Percentiles rank a stretch among this genome's conserved stretches.
These are phyloP conservation scores for Crepidodera aurea DNA, from an alignment of 2,888 invertebrate genomes.

Conservation along the genomic window DNA sequence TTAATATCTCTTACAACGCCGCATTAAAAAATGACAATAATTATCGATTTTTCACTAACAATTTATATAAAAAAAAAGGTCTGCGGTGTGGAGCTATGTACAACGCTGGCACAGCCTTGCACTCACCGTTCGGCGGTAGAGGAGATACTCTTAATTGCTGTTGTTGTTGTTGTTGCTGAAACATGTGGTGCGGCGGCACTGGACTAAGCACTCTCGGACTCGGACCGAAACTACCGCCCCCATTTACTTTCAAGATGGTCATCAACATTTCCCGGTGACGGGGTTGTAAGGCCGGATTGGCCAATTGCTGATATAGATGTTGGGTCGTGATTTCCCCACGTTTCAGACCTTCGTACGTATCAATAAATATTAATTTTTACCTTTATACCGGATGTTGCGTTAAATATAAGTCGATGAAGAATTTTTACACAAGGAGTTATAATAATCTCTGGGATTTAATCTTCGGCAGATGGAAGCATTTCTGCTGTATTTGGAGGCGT, in stretches of 20 bases:
- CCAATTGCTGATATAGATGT: slow-evolving; percentile 78
- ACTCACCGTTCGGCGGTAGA: slow-evolving; percentile 68
- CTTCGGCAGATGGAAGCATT: no score
- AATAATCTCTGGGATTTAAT: no score
- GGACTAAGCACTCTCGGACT: slow-evolving; percentile 59
- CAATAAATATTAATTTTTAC: background rate
- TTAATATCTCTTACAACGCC: no score
- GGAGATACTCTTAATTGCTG: slow-evolving; percentile 69
- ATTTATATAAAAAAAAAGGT: no score
- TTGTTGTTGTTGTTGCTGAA: slow-evolving; percentile 60
- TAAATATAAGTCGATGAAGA: no score
- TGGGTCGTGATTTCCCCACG: slow-evolving; percentile 80
- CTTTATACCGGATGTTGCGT: no score
- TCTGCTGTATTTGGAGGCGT: no score
- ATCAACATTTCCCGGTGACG: slow-evolving; percentile 77
- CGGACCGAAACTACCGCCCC: slow-evolving; percentile 51
- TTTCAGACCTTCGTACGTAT: slow-evolving; percentile 67
- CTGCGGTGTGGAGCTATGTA: background rate
- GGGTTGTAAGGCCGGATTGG: slow-evolving; percentile 76
- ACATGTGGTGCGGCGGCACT: slow-evolving; percentile 59
- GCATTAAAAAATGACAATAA: no score
- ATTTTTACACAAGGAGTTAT: no score
- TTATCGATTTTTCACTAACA: no score
- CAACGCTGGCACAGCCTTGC: background rate
- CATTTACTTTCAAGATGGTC: slow-evolving; percentile 70